phyloP scores from a whole-genome alignment of 2,113 vertebrate genomes.

The Rissa tridactyla region DNA sequence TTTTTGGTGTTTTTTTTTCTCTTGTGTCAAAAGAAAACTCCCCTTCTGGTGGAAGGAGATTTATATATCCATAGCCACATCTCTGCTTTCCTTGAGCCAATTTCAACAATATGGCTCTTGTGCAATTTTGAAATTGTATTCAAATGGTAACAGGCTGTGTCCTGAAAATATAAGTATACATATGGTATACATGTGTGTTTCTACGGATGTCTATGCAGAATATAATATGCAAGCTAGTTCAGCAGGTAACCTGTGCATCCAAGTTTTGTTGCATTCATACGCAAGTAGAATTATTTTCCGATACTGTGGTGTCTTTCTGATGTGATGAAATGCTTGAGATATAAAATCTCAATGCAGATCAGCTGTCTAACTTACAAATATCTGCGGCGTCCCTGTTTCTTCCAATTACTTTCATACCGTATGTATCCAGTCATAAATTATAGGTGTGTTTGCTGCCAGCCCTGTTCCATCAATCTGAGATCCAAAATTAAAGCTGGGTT shows the following conservation, averaged over 20 bases:
- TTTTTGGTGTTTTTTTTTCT: rapidly evolving
- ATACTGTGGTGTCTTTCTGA: neutral
- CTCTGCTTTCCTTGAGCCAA: neutral
- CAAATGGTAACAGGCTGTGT: slow-evolving; percentile 9
- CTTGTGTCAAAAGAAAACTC: neutral
- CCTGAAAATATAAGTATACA: neutral
- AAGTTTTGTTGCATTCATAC: neutral
- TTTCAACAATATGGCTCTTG: neutral
- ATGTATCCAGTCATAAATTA: neutral
- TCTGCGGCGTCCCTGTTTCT: neutral
- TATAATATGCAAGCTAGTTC: neutral
- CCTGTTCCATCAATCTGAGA: neutral
- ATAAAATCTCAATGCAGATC: neutral
- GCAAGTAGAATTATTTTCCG: neutral
- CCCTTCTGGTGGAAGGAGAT: neutral
- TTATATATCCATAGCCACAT: neutral
- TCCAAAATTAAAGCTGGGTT: neutral
- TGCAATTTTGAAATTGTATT: slow-evolving; percentile 4
- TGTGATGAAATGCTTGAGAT: neutral
- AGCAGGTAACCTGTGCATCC: neutral
- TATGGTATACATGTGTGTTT: slow-evolving; percentile 6
- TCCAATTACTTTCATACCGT: neutral
- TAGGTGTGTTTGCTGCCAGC: neutral
- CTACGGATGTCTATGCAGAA: neutral
- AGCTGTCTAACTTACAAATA: neutral